Base-by-base conservation (phyloP, 2,113 vertebrate species). In the Tylochromis polylepis region DNA sequence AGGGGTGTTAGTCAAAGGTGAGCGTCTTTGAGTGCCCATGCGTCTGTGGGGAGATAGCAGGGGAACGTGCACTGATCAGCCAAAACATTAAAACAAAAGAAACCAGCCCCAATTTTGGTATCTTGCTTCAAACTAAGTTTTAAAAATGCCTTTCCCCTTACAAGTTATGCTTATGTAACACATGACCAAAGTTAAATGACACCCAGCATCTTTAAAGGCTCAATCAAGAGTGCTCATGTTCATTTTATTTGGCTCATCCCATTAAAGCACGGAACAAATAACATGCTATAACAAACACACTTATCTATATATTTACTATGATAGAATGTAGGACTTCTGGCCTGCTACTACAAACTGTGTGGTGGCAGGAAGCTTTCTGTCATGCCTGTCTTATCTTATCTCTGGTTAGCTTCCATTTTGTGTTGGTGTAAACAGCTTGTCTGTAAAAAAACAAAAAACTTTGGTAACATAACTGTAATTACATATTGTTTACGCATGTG, bases 1-100 rank as follows among this genome's bases (percentile, higher is more conserved):
- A 83, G 57, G 80, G 14, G 70, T 22, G 29, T 65, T 51, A 85
- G 87, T 80, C 85, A 85, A 38, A 90, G 86, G 90, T 92, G 89
- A 85, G 80, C 15, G 18, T 79, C 38, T 85, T 20, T 10, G 41
- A 56, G 75, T 34, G 86, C 22, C 65, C 31, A 5, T 1, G n/a
- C 10, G 6, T 70, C 36, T 38, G 8, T 34, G 6, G 51, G 20
- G 15, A 51, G 55, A 18, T 15, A 59, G 79, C 58, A 36, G 20
- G 5, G 8, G 36, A 84, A 41, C 15, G 51, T 51, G 11, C 79
- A 65, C 51, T 49, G 18, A 75, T 49, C 15, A 75, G 22, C 41
- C 70, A 75, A 46, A 75, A 75, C 1, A 6, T 29, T 27, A 75
- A 75, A 75, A 49, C 22, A 27, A 75, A 72, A 72, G 8, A 46